Base-by-base conservation (phyloP, 2,113 vertebrate genomes). In the Plecturocebus donacophilus region DNA sequence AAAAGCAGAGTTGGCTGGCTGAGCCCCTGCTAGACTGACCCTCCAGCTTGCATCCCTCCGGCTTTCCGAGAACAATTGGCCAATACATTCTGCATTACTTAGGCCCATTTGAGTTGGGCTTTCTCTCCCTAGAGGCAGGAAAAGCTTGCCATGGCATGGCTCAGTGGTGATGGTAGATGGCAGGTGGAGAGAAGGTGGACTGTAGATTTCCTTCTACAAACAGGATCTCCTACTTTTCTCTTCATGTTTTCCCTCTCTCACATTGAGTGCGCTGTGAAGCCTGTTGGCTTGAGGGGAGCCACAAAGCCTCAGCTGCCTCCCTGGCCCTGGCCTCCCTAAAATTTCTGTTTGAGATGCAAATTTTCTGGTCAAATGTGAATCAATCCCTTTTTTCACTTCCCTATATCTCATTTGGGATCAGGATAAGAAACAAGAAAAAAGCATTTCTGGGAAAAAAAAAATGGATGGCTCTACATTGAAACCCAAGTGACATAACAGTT, bases 391-490 rank as follows among this genome's bases (percentile, higher is more conserved):
- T 25, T 92, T 96, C 40, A 9, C 77, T 85, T 91, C 61, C 52
- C 11, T 40, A 45, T 30, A 35, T 86, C 84, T 35, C 79, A 93
- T 42, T 45, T n/a, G 77, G n/a, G 35, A 61, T 87, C 25, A 85
- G 92, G 66, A 54, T 35, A 76, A 94, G 64, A 87, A 11, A n/a
- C 52, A 20, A 42, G 27, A 8, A 11, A 20, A 87, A 61, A 66
- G 6, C 58, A 73, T 87, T 96, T 90, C n/a, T 13, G 20, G 14
- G 19, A 85, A 83, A 91, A 91, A 90, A 93, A 89, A 90, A 35
- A 89, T 0, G 21, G 45, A 70, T 64, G 19, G 38, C 21, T 93
- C 47, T 91, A 25, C 79, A 66, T 19, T n/a, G 79, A 92, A 96
- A 84, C 27, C 38, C 87, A 71, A 90, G 81, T 76, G 91, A 96